Base-by-base conservation (phyloP, 2,888 invertebrate species). In the Sialis lutaria region DNA sequence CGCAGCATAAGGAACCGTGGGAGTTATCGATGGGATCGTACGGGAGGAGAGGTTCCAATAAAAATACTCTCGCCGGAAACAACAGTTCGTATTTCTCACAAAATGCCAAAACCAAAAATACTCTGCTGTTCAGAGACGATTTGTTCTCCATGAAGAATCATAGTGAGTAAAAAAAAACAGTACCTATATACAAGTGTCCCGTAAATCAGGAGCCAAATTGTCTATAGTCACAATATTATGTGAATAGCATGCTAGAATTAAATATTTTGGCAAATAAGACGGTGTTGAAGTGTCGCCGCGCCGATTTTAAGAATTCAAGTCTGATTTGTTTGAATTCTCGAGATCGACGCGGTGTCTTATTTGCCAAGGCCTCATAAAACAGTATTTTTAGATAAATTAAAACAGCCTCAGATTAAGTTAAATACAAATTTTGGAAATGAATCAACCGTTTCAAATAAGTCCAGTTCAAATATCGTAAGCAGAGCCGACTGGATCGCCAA, bases 401-500 rank as follows among this genome's bases (percentile, higher is more conserved):
- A 43, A 6, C 33, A 32, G 6, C 33, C 43, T 6, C 43, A 33
- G 12, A 34, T 43, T 7, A 12, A 33, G n/a, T 43, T 43, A 6
- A 32, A 43, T 12, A 12, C 43, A 33, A 10, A 13, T 7, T 33
- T 33, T 33, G 10, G 9, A 12, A 10, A 43, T 43, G 6, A 13
- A 33, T 22, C 22, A 4, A 22, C 22, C 22, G 22, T 22, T 22
- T 22, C 22, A 22, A 22, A 22, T 22, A 22, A 22, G 22, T 22
- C 22, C 22, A 22, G 22, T 22, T 22, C 22, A 22, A 22, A 22
- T 22, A 22, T 22, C 22, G 22, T 22, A 22, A 43, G 55, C 13
- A 55, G 60, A 47, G 57, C 56, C 12, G 61, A 62, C 52, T 58
- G 60, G 55, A 56, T 57, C 35, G 59, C 61, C 51, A 62, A 62